Percentiles rank a stretch among this genome's conserved stretches.
These are phyloP conservation scores for Trinorchestia longiramus DNA, from an alignment of 1,140 invertebrate species.

Conservation along the genomic window DNA sequence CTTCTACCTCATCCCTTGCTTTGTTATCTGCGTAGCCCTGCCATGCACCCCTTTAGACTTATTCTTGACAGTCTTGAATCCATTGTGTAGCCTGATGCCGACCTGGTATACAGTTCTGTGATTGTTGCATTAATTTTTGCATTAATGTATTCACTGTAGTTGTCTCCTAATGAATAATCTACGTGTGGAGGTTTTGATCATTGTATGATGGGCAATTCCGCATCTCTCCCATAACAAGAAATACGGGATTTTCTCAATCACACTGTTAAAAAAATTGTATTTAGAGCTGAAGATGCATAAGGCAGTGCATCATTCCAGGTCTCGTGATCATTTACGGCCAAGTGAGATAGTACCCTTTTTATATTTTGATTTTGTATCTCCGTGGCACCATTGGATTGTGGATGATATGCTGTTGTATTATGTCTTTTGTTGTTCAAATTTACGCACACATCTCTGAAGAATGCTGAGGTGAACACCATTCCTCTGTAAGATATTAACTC, in stretches of 20 bases:
- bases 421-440: not conserved
- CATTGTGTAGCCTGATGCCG: not conserved
- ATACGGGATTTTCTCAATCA: not conserved
- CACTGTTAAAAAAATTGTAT: not conserved
- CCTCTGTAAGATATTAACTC: not conserved
- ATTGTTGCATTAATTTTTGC: too few relatives aligned
- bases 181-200: not conserved
- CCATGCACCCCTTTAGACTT: not conserved
- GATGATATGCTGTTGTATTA: not conserved
- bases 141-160: not conserved
- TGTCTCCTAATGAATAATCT: not conserved
- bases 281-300: not conserved
- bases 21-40: not conserved
- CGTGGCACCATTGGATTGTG: not conserved
- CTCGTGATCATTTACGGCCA: not conserved
- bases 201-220: not conserved
- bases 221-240: not conserved
- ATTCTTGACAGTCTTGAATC: not conserved
- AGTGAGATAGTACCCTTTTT: not conserved
- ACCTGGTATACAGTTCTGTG: too few relatives aligned
- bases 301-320: not conserved
- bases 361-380: not conserved
- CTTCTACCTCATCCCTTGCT: not conserved
- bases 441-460: not conserved
- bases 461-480: not conserved